A percentile compares a stretch with the other conserved stretches of the same genome.
Evolutionary conservation across 2,113 vertebrate species (phyloP).

Genomic region (Elachura formosa): DNA sequence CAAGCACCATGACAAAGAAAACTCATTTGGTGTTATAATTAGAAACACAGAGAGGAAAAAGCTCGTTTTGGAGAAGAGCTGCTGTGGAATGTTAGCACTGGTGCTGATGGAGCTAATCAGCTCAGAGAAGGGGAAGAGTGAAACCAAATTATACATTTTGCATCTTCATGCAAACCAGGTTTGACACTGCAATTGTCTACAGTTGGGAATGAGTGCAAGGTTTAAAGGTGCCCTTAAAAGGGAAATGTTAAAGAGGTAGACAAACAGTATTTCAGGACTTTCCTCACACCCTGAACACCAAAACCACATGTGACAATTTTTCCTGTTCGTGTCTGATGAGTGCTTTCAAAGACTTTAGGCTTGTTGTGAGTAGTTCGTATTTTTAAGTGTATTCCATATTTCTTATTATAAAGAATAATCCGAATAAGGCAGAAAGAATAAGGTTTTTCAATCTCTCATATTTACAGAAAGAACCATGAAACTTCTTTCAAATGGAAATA

Average conservation of each 20-base stretch:
- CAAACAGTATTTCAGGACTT: not conserved
- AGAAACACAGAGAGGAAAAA: constrained; percentile 43
- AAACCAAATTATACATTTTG: not conserved
- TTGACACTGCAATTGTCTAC: not conserved
- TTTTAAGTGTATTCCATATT: not conserved
- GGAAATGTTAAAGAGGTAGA: not conserved
- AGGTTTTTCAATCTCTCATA: not conserved
- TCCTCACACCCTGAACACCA: not conserved
- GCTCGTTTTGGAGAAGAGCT: constrained; percentile 33
- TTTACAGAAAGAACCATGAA: not conserved
- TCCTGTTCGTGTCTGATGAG: not conserved
- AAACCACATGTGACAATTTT: not conserved
- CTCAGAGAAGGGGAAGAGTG: not conserved
- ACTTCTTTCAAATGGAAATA: not conserved
- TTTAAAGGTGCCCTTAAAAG: constrained; percentile 2
- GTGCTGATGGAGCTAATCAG: constrained; percentile 40
- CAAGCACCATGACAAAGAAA: constrained; percentile 36
- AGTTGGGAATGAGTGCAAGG: not conserved
- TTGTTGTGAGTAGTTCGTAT: not conserved
- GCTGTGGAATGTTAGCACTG: not conserved
- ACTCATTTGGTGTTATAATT: constrained; percentile 42
- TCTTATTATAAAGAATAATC: not conserved
- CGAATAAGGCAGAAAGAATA: not conserved
- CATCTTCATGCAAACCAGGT: constrained; percentile 5
- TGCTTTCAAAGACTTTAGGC: not conserved